A percentile compares a stretch with the other conserved stretches of the same genome.
These are phyloP conservation scores for Oxystoma pomonae DNA, from an alignment of 2,888 invertebrate species.

Conservation along the genomic window DNA sequence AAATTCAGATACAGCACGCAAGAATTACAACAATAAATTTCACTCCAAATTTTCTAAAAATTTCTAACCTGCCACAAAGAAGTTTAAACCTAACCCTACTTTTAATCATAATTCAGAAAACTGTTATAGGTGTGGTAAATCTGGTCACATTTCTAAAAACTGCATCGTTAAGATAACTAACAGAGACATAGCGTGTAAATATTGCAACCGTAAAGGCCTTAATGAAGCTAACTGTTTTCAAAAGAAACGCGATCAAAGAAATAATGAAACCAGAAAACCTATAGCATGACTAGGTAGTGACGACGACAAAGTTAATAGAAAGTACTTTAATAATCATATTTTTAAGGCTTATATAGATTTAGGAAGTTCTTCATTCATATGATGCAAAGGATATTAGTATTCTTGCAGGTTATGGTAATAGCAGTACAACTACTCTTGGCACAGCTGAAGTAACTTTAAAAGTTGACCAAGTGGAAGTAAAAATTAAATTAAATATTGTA, in stretches of 20 bases:
- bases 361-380: neutral
- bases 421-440: conserved; percentile 5
- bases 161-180: neutral
- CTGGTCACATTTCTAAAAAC: neutral
- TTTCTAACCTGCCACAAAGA: no score
- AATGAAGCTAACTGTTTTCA: neutral
- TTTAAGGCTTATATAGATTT: conserved; percentile 1
- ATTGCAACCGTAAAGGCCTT: neutral
- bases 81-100: no score
- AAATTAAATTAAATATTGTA: neutral
- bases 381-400: neutral
- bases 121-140: conserved; percentile 2
- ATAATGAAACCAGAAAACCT: no score
- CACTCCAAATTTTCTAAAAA: no score
- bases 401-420: no score
- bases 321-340: neutral
- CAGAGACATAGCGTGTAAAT: neutral
- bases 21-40: no score
- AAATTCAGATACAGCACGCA: neutral
- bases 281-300: neutral
- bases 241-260: neutral
- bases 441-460: neutral
- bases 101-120: no score
- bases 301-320: neutral
- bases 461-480: conserved; percentile 2